Percentiles rank a stretch among this genome's conserved stretches.
phyloP scores from a whole-genome alignment of 2,113 vertebrate genomes.

The Rafetus swinhoei region DNA sequence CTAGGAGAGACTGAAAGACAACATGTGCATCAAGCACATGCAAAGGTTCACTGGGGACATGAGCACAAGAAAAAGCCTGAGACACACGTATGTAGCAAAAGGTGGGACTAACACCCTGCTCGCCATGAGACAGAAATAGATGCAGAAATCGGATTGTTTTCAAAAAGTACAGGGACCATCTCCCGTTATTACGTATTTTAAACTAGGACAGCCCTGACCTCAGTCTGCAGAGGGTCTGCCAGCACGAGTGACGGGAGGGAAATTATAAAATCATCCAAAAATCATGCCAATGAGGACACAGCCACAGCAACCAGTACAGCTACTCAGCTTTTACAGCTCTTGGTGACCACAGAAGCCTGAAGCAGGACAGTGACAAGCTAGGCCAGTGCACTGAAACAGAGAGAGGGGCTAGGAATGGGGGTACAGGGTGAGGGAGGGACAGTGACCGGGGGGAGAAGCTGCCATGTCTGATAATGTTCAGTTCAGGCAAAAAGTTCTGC shows the following conservation, averaged over 20 bases:
- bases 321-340: neutral
- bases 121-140: neutral
- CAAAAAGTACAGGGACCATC: fast-evolving
- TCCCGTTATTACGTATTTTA: neutral
- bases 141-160: neutral
- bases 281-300: neutral
- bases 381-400: neutral
- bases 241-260: neutral
- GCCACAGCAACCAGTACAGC: fast-evolving
- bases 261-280: neutral
- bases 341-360: neutral
- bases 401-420: slow-evolving; percentile 1
- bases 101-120: no score
- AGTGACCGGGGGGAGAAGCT: neutral
- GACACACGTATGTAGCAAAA: neutral
- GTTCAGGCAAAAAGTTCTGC: neutral
- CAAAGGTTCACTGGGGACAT: neutral
- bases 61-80: neutral
- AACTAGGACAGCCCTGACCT: neutral
- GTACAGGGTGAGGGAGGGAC: fast-evolving
- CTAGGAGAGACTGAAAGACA: no score
- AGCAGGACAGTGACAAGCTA: neutral
- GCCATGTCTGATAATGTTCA: neutral
- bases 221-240: neutral
- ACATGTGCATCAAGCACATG: fast-evolving